Percentiles rank a stretch among this genome's conserved stretches.
These are phyloP conservation scores for Eurytoma californica DNA, from an alignment of 2,888 invertebrate species.

Conservation along the genomic window DNA sequence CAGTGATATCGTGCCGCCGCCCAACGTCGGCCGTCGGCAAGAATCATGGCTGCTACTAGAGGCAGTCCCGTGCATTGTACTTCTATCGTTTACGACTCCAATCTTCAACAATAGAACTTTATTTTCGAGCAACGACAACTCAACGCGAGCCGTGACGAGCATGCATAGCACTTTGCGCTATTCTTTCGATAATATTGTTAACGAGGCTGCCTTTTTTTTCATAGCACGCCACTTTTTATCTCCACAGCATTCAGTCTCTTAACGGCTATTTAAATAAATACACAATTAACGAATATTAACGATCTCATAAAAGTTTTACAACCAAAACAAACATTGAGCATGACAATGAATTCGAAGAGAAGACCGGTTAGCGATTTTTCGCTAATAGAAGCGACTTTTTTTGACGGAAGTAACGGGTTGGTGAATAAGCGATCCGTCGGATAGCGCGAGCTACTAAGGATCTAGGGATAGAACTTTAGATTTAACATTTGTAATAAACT, in stretches of 20 bases:
- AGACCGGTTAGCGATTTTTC: conserved; percentile 27
- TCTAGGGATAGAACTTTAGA: no score
- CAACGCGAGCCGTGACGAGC: background rate
- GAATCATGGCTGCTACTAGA: background rate
- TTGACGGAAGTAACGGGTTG: no score
- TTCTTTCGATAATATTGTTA: conserved; percentile 31
- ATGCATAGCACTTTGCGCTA: conserved; percentile 34
- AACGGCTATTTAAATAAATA: conserved; percentile 38
- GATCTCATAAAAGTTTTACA: conserved; percentile 45
- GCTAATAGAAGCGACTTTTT: background rate
- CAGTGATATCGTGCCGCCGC: background rate
- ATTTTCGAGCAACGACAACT: conserved; percentile 45
- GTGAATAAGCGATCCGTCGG: no score
- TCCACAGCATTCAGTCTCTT: conserved; percentile 8
- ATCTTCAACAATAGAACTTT: conserved; percentile 36
- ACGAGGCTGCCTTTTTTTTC: conserved; percentile 14
- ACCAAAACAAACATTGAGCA: conserved; percentile 39
- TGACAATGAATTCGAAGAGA: conserved; percentile 19
- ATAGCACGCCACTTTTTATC: conserved; percentile 13
- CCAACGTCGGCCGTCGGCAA: conserved; percentile 49
- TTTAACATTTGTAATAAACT: no score
- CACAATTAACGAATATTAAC: conserved; percentile 28
- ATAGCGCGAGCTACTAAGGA: no score
- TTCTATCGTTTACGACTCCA: conserved; percentile 41
- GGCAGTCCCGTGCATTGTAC: background rate